Evolutionary conservation across 2,888 invertebrate species (phyloP).

Genomic region (Alloscopus bannaensis): DNA sequence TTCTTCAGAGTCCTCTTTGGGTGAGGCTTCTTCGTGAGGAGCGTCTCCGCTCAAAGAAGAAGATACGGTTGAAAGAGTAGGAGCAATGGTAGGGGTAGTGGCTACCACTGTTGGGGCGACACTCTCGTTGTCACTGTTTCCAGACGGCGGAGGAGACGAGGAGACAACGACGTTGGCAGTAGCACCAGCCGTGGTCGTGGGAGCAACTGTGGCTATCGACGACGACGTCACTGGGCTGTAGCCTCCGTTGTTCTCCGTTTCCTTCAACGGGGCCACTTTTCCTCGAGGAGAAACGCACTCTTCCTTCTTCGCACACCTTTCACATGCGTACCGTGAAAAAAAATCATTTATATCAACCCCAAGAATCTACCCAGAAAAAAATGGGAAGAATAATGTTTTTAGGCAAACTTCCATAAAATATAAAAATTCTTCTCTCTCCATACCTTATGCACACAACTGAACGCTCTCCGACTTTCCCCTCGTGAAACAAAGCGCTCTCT

Average conservation of each 20-base stretch:
- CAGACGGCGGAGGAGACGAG: slow-evolving; percentile 7
- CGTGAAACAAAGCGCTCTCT: slow-evolving; percentile 44
- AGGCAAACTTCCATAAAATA: background rate
- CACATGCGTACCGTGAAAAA: slow-evolving; percentile 10
- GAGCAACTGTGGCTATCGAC: slow-evolving; percentile 61
- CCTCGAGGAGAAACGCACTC: slow-evolving; percentile 15
- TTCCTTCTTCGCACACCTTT: slow-evolving; percentile 26
- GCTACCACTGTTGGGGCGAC: background rate
- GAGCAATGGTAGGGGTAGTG: background rate
- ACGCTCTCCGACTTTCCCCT: too few relatives aligned
- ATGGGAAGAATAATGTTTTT: slow-evolving; percentile 5
- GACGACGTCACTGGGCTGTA: slow-evolving; percentile 60
- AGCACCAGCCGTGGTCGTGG: slow-evolving; percentile 62
- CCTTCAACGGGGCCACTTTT: slow-evolving; percentile 62
- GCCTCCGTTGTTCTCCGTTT: slow-evolving; percentile 60
- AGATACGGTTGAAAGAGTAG: background rate
- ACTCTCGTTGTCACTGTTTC: background rate
- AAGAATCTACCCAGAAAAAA: background rate
- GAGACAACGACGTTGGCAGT: slow-evolving; percentile 58
- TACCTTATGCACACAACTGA: too few relatives aligned
- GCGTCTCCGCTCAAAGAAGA: background rate
- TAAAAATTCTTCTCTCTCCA: background rate
- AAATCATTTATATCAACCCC: background rate
- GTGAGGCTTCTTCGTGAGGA: slow-evolving; percentile 10
- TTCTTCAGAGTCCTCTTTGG: background rate